Evolutionary conservation across 2,888 invertebrate genomes (phyloP).

Genomic region (Drosophila macrothrix): DNA sequence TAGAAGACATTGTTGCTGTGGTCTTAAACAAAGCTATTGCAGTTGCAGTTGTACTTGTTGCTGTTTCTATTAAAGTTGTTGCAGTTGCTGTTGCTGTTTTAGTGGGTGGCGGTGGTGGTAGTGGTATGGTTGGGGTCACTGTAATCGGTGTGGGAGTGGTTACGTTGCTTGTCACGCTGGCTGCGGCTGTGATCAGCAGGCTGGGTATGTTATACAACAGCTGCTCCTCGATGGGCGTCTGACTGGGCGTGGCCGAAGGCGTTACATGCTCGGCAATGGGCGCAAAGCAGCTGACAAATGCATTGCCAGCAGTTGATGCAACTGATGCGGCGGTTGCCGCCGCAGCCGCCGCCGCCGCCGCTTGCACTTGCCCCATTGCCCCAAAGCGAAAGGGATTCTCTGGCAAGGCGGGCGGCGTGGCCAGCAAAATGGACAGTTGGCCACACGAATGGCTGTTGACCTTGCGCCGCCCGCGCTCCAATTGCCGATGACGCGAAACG

Average conservation of each 20-base stretch:
- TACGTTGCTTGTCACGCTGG: conserved; percentile 20
- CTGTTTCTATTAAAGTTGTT: conserved; percentile 22
- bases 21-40: conserved; percentile 42
- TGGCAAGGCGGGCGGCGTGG: conserved; percentile 58
- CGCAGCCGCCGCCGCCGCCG: not conserved
- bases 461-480: conserved; percentile 29
- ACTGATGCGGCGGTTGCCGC: not conserved
- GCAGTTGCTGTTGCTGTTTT: conserved; percentile 10
- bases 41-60: conserved; percentile 21
- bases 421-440: conserved; percentile 54
- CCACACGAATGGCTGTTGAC: conserved; percentile 63
- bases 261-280: conserved; percentile 73
- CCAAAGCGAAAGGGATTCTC: conserved; percentile 74
- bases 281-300: conserved; percentile 71
- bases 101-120: not conserved
- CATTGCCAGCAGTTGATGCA: conserved; percentile 10
- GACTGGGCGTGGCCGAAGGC: conserved; percentile 8
- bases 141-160: conserved; percentile 20
- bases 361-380: not conserved
- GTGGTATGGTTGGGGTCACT: not conserved
- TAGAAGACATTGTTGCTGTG: conserved; percentile 67
- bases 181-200: conserved; percentile 51
- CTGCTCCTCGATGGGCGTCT: conserved; percentile 20
- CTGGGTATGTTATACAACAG: conserved; percentile 57
- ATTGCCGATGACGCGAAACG: conserved; percentile 19